These are phyloP conservation scores for Drosophila kikkawai DNA, from an alignment of 1,140 invertebrate species.

Conservation along the genomic window DNA sequence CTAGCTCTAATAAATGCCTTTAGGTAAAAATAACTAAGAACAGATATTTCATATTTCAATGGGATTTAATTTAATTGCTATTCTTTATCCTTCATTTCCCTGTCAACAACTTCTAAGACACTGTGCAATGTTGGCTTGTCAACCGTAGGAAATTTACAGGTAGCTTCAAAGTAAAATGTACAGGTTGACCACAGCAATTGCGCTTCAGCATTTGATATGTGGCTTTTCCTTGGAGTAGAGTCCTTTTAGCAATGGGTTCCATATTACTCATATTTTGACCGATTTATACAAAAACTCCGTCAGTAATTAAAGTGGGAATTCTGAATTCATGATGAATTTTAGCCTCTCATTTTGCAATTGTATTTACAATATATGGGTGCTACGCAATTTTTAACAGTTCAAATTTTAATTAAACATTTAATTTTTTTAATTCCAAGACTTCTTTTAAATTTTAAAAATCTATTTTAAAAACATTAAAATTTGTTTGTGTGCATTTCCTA, in stretches of 20 bases:
- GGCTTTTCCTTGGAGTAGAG: neutral
- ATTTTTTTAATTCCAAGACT: too few relatives aligned
- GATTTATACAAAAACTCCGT: neutral
- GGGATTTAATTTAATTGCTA: too few relatives aligned
- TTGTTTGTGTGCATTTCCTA: conserved; percentile 29
- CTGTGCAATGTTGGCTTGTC: neutral
- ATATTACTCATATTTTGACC: neutral
- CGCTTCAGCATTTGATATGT: neutral
- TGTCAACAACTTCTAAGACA: neutral
- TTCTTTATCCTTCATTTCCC: too few relatives aligned
- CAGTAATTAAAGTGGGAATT: neutral
- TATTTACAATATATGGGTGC: too few relatives aligned
- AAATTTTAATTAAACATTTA: too few relatives aligned
- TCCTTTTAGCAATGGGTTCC: neutral
- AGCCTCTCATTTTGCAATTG: too few relatives aligned
- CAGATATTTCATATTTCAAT: too few relatives aligned
- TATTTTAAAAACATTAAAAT: too few relatives aligned
- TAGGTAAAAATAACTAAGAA: too few relatives aligned
- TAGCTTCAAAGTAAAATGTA: neutral
- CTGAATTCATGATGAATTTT: neutral
- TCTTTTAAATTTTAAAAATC: too few relatives aligned
- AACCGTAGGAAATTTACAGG: neutral
- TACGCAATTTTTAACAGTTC: too few relatives aligned
- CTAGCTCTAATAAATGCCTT: too few relatives aligned
- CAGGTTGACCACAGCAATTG: neutral